Percentiles rank a stretch among this genome's conserved stretches.
Conservation (phyloP, 2,888 invertebrate species). For the Limnephilus marmoratus region DNA sequence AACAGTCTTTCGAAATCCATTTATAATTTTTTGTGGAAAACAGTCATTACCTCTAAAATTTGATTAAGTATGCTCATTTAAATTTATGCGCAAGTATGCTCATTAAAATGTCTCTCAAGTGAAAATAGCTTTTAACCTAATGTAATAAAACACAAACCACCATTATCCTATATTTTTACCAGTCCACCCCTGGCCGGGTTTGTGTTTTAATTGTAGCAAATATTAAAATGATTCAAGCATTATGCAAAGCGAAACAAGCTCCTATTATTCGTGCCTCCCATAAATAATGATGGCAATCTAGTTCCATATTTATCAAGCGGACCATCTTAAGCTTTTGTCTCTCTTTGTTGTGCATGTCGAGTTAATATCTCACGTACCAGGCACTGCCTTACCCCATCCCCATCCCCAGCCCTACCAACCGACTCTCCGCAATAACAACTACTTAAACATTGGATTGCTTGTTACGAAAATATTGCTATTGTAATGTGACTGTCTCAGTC, state of each 20-base stretch:
- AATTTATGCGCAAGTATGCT: too few relatives aligned
- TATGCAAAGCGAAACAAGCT: conserved; percentile 43
- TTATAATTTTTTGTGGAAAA: too few relatives aligned
- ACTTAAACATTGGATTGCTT: conserved; percentile 15
- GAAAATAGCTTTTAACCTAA: too few relatives aligned
- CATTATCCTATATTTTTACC: neutral
- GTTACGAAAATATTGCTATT: neutral
- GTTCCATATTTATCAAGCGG: conserved; percentile 45
- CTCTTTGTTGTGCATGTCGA: conserved; percentile 25
- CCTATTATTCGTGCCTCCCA: conserved; percentile 44
- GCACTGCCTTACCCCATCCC: neutral
- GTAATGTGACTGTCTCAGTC: neutral
- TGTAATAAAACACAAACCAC: too few relatives aligned
- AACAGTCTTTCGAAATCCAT: too few relatives aligned
- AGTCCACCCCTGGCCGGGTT: neutral
- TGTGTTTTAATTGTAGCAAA: conserved; percentile 41
- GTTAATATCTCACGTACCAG: conserved; percentile 30
- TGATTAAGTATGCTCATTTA: too few relatives aligned
- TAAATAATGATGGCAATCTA: conserved; percentile 53
- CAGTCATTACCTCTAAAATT: too few relatives aligned
- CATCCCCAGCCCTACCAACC: neutral
- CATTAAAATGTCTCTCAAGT: too few relatives aligned
- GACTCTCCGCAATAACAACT: conserved; percentile 18
- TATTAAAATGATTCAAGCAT: conserved; percentile 43
- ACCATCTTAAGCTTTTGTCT: conserved; percentile 52